phyloP scores from a whole-genome alignment of 2,113 vertebrate genomes.

The Glaucidium brasilianum region DNA sequence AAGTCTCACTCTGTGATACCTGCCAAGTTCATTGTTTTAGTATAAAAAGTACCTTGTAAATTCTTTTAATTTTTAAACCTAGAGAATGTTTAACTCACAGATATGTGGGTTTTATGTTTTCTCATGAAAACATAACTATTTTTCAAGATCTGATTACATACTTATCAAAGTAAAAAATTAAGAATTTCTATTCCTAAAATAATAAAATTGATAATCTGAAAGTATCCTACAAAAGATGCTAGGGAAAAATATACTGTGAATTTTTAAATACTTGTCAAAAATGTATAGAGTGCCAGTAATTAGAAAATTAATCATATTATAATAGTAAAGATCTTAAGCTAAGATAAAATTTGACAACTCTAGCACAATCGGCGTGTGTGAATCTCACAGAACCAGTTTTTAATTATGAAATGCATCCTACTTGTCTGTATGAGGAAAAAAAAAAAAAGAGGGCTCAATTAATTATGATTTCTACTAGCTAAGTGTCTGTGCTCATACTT shows the following conservation, averaged over 20 bases:
- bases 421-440: background rate
- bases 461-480: background rate
- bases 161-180: background rate
- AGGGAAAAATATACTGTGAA: background rate
- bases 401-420: background rate
- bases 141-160: background rate
- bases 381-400: background rate
- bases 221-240: background rate
- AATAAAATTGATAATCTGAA: background rate
- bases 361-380: background rate
- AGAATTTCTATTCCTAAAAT: background rate
- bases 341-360: background rate
- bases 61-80: background rate
- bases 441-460: accelerated
- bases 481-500: background rate
- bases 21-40: background rate
- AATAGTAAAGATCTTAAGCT: background rate
- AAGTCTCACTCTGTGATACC: background rate
- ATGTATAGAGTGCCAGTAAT: background rate
- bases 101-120: background rate
- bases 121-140: background rate
- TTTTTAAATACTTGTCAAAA: background rate
- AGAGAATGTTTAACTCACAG: background rate
- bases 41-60: background rate
- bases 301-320: background rate